Evolutionary conservation across 1,140 invertebrate species (phyloP), one percentile per base, ranked within the genome.

Genomic region (Papilio helenus): DNA sequence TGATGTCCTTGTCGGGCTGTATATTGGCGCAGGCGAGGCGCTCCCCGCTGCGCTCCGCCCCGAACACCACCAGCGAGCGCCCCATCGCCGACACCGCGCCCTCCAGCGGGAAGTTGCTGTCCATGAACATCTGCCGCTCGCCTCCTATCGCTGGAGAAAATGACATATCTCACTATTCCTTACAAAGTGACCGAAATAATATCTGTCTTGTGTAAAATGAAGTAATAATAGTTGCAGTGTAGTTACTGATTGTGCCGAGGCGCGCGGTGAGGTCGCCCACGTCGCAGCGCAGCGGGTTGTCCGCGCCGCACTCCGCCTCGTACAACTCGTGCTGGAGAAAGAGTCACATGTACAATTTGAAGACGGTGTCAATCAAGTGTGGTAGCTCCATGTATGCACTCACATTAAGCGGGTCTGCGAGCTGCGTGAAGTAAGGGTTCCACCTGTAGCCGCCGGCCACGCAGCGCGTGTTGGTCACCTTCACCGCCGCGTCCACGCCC

Each of bases 351-450:
- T 46, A 46, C 7, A 46, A 46, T 46, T 0, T 16, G 14, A 46
- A 46, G 44, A 46, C 44, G 44, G 14, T 20, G 18, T 44, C 18
- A 65, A 55, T 42, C 12, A 16, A 72, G 7, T 39, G 0, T 7
- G 34, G 34, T 42, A 20, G 29, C 20, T 46, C 44, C 44, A 14
- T 46, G 49, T 18, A 4, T 0, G n/a, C 49, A 89, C 95, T 96
- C 95, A 99, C 98, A 94, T 98, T 98, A 18, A 98, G 95, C 1
- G 98, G 97, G 95, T 98, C 97, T 1, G 98, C 98, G 8, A 98
- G 94, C 94, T 98, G 98, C 26, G 98, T 98, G 84, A 97, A 98
- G 93, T 97, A 98, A 0, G 99, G 98, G 95, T 99, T 99, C 98
- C 98, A 99, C 42, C 97, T 96, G 88, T 98, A 98, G 29, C 98